Conservation (phyloP, 92 coral and sea anemone species). For the Muricea muricata region DNA sequence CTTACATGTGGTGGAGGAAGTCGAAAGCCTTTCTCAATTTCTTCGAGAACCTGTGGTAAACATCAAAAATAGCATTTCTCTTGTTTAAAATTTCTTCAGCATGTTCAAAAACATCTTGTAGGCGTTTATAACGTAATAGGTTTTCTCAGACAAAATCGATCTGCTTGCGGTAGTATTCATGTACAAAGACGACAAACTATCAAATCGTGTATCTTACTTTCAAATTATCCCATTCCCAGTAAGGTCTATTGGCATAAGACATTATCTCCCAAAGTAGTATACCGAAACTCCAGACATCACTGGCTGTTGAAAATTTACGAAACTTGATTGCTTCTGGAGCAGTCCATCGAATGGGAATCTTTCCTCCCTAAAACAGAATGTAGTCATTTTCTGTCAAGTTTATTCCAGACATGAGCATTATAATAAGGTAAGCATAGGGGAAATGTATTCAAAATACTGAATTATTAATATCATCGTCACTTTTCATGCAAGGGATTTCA, state of each 20-base stretch:
- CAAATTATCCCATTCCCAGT: slow-evolving; percentile 94
- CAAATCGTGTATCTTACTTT: slow-evolving; percentile 73
- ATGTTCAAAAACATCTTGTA: too few species aligned
- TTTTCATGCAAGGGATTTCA: too few species aligned
- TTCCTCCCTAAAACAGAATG: slow-evolving; percentile 78
- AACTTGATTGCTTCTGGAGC: slow-evolving; percentile 93
- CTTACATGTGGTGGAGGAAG: slow-evolving; percentile 85
- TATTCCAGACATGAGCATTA: too few species aligned
- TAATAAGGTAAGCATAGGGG: too few species aligned
- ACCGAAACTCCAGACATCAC: slow-evolving; percentile 98
- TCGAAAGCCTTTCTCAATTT: slow-evolving; percentile 82
- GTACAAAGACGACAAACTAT: too few species aligned
- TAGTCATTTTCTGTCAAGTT: too few species aligned
- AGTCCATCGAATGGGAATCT: slow-evolving; percentile 97
- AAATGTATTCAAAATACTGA: too few species aligned
- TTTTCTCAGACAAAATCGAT: neutral
- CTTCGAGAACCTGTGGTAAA: slow-evolving; percentile 74
- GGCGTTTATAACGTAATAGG: neutral
- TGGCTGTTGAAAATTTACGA: slow-evolving; percentile 85
- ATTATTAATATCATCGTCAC: too few species aligned
- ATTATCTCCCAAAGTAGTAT: slow-evolving; percentile 90
- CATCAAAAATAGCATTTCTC: too few species aligned
- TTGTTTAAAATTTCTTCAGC: too few species aligned
- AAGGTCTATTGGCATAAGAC: slow-evolving; percentile 90
- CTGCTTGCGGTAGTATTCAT: too few species aligned